These are phyloP conservation scores for Zaprionus gabonicus DNA, from an alignment of 1,140 invertebrate genomes.

Conservation along the genomic window DNA sequence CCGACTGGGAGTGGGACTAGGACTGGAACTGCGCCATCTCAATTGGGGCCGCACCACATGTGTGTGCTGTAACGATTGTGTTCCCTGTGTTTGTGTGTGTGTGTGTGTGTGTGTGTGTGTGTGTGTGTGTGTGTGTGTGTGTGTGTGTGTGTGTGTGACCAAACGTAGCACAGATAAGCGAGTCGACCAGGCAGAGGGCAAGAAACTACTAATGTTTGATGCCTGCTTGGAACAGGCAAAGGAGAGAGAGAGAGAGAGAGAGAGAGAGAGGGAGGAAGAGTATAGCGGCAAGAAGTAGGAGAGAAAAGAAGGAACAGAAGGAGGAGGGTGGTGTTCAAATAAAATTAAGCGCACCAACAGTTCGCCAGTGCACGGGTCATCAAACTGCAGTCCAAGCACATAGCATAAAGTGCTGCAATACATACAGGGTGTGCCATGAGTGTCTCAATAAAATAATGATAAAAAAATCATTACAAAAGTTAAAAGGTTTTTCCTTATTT, in stretches of 20 bases:
- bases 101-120: constrained; percentile 27
- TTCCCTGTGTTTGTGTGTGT: constrained; percentile 42
- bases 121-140: constrained; percentile 37
- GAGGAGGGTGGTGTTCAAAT: constrained; percentile 58
- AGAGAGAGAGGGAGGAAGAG: background rate
- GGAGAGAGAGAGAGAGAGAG: background rate
- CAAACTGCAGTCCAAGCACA: constrained; percentile 54
- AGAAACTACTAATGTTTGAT: constrained; percentile 66
- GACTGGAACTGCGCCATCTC: constrained; percentile 27
- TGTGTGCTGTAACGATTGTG: constrained; percentile 4
- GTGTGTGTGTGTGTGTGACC: constrained; percentile 44
- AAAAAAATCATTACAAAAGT: background rate
- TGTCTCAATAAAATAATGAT: background rate
- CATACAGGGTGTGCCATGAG: constrained; percentile 48
- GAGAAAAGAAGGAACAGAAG: constrained; percentile 7
- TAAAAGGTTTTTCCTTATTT: background rate
- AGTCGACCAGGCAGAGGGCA: constrained; percentile 49
- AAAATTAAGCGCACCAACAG: constrained; percentile 70
- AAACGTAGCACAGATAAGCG: constrained; percentile 66
- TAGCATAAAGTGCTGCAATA: constrained; percentile 30
- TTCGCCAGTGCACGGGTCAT: constrained; percentile 65
- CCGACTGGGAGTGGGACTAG: background rate
- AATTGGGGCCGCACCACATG: constrained; percentile 42
- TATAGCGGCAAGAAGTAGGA: constrained; percentile 1
- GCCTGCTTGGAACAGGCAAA: background rate